Evolutionary conservation across 2,888 invertebrate genomes (phyloP).

Genomic region (Callosobruchus maculatus): DNA sequence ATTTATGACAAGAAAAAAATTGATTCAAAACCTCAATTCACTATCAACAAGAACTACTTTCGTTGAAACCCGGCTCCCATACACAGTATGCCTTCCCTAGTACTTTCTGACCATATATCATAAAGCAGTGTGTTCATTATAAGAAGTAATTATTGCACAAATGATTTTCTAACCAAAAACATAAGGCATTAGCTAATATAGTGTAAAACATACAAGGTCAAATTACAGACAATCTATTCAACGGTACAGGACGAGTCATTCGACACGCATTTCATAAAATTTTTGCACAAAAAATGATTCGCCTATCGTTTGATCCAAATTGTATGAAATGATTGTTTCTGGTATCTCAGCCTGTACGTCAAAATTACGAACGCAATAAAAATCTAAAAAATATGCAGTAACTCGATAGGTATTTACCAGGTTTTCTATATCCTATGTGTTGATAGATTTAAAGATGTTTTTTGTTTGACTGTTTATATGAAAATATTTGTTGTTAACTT

Average conservation of each 20-base stretch:
- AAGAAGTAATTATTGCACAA: background rate
- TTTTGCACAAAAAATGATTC: background rate
- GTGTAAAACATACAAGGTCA: background rate
- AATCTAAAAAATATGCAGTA: conserved; percentile 21
- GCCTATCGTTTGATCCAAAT: background rate
- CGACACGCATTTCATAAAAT: background rate
- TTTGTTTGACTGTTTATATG: conserved; percentile 44
- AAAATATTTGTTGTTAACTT: conserved; percentile 51
- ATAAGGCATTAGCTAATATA: background rate
- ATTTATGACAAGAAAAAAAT: too few relatives aligned
- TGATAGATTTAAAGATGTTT: conserved; percentile 35
- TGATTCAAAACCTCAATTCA: too few relatives aligned
- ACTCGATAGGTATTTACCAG: background rate
- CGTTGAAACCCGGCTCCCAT: background rate
- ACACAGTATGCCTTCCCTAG: background rate
- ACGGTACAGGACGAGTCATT: background rate
- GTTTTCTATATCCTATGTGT: conserved; percentile 27
- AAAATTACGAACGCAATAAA: conserved; percentile 31
- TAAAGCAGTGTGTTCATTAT: background rate
- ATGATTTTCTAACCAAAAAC: background rate
- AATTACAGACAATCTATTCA: conserved; percentile 30
- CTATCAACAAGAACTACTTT: too few relatives aligned
- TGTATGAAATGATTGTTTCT: background rate
- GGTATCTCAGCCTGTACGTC: conserved; percentile 15
- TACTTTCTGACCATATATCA: background rate